Base-by-base conservation (phyloP, 2,113 vertebrate species). In the Conger conger region DNA sequence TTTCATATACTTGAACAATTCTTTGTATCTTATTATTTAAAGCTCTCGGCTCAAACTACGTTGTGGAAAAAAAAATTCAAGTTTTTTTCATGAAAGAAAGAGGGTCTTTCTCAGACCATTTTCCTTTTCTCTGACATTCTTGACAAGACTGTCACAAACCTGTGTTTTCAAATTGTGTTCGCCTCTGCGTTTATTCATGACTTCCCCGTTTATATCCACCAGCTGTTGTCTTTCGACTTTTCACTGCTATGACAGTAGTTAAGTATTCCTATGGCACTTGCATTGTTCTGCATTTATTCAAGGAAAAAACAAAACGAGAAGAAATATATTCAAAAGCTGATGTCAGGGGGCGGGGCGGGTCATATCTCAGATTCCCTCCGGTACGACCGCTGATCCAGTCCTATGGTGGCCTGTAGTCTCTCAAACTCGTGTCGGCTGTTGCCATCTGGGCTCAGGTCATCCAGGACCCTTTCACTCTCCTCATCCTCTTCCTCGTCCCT, bases 351-450 rank as follows among this genome's bases (percentile, higher is more conserved):
- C 50, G 37, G 88, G 76, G 87, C 33, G 68, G 87, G 93, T 99
- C 96, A 99, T 94, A 99, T 99, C 94, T 99, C 98, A 0, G 98
- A 99, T 92, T 99, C 98, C 90, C 98, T 96, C 53, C 97, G 96
- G 92, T 97, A 99, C 3, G 97, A 97, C 91, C 97, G 93, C 90
- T 99, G 97, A 88, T 99, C 98, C 76, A 97, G 91, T 0, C 93
- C 89, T 86, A 96, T 95, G 2, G 94, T 94, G 2, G 95, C 94
- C 91, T 97, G 97, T 40, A 97, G 95, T 80, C 96, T 93, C 83
- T 99, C 97, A 0, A 98, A 97, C 91, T 98, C 96, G 0, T 96
- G 97, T 77, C 96, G 94, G 87, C 96, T 96, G 91, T 95, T 97
- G 86, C 96, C 95, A 88, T 96, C 96, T 0, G 96, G 96, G 89